phyloP scores from a whole-genome alignment of 2,797 vertebrate species.

The Vireo griseus region DNA sequence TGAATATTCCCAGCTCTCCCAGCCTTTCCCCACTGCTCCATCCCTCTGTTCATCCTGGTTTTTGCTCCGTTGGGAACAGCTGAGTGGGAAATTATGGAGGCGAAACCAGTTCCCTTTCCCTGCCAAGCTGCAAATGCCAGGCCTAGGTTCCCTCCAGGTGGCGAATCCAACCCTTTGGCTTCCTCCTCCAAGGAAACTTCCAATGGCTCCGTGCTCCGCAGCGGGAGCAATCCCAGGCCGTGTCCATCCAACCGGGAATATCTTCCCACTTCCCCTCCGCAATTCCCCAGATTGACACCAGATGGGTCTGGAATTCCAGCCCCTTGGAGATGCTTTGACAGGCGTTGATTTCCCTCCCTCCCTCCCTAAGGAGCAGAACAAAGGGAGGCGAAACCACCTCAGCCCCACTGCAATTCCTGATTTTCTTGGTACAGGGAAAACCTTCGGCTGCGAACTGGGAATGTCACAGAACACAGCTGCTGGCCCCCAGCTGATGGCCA shows the following conservation, averaged over 20 bases:
- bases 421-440: neutral
- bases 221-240: rapidly evolving
- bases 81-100: neutral
- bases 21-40: neutral
- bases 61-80: neutral
- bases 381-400: neutral
- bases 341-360: neutral
- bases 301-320: neutral
- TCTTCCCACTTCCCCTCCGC: neutral
- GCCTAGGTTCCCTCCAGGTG: neutral
- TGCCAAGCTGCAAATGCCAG: neutral
- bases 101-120: neutral
- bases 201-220: neutral
- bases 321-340: neutral
- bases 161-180: neutral
- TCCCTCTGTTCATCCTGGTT: neutral
- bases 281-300: neutral
- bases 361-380: neutral
- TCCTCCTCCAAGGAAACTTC: neutral
- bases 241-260: neutral
- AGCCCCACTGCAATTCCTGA: neutral
- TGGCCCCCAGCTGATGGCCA: neutral
- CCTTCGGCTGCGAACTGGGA: neutral
- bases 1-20: neutral
- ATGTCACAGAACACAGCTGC: rapidly evolving